phyloP scores from a whole-genome alignment of 35 echinoderm and acorn worm species.

The Heliocidaris erythrogramma region DNA sequence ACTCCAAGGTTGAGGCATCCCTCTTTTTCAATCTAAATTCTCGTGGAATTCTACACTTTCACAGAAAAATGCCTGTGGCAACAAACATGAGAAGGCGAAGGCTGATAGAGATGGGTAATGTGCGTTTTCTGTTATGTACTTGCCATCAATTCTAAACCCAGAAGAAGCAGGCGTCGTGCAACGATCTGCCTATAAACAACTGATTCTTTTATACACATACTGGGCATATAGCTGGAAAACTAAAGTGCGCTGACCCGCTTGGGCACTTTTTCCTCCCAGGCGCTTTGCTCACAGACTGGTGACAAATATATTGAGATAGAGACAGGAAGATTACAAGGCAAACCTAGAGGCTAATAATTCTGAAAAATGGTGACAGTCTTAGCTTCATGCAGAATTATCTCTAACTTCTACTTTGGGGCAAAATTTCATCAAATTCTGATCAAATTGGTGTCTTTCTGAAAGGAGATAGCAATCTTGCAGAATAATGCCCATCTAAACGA shows the following conservation, averaged over 20 bases:
- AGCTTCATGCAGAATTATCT: not conserved
- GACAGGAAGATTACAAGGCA: not conserved
- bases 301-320: not conserved
- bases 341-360: not conserved
- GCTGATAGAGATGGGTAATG: not conserved
- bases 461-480: not conserved
- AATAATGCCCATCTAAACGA: not conserved
- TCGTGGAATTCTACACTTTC: not conserved
- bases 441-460: not conserved
- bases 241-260: not conserved
- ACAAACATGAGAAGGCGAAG: not conserved
- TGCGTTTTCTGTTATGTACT: not conserved
- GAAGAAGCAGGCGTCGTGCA: not conserved
- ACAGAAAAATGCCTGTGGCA: not conserved
- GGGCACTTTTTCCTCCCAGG: not conserved
- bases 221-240: not conserved
- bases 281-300: not conserved
- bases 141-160: not conserved
- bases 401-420: not conserved
- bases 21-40: conserved; percentile 4
- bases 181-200: not conserved
- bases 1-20: not conserved
- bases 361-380: not conserved
- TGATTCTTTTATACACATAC: not conserved
- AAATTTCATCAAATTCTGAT: not conserved